Evolutionary conservation across 2,888 invertebrate species (phyloP), one percentile per base, ranked within the genome.

Genomic region (Dolichopus griseipennis): DNA sequence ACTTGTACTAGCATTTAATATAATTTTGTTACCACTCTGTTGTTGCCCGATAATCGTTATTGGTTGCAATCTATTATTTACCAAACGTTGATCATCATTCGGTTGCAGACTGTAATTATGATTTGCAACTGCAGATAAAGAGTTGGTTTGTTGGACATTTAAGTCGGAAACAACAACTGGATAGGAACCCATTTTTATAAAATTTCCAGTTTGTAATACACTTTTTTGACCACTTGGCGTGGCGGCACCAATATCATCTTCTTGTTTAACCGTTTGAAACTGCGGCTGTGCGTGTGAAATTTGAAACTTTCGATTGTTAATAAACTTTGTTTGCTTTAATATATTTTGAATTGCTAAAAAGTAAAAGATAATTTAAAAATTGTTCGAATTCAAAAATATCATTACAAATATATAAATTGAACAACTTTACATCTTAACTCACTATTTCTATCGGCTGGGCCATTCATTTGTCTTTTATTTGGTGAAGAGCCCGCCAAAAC

Each of bases 71-170:
- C 37, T 37, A 37, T 12, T 37, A 9, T 37, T 37, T 10, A 37
- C 12, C 37, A 37, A 37, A 37, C 37, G 37, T 37, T 37, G 37
- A 12, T 37, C 37, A n/a, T 78, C 75, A 3, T 80, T 75, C 18
- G 81, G 79, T 68, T 80, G 80, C 66, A 81, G 69, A 68, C 81
- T 81, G 67, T 81, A 81, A 68, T 81, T 81, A 72, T 81, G 81
- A 70, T 81, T 81, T 20, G 80, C 77, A 1, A 79, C 78, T 1
- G 79, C 78, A 15, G 79, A 78, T 43, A 67, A 65, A 15, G 68
- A 34, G 61, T 66, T 61, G 63, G 70, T 12, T 61, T 74, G 75
- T 64, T 74, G 75, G 66, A 75, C 70, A 74, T 77, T 78, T 18
- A 80, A 72, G 70, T 81, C 81, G 27, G 79, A 77, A 7, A 80